Evolutionary conservation across 2,113 vertebrate species (phyloP).

Genomic region (Malurus cyaneus): DNA sequence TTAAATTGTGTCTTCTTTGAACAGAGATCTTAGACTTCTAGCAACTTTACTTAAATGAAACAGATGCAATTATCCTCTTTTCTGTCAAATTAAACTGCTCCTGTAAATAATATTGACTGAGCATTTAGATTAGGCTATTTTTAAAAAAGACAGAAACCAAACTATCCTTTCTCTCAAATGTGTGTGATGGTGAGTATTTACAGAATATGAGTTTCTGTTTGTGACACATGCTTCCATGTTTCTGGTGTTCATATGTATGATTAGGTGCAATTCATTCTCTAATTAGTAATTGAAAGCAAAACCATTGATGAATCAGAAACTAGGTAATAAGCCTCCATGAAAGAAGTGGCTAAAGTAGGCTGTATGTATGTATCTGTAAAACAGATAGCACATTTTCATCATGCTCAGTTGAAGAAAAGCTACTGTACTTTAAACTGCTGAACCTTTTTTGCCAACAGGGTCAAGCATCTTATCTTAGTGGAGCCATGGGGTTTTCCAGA

Average conservation of each 20-base stretch:
- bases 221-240: not conserved
- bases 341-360: not conserved
- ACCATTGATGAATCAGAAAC: not conserved
- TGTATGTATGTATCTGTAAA: not conserved
- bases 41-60: not conserved
- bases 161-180: not conserved
- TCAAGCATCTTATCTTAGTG: slow-evolving; percentile 91
- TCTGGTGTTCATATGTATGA: not conserved
- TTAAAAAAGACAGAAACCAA: not conserved
- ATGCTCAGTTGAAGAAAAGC: not conserved
- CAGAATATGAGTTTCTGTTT: not conserved
- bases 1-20: not conserved
- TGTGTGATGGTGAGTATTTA: not conserved
- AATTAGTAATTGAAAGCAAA: not conserved
- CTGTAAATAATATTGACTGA: not conserved
- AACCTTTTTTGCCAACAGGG: slow-evolving; percentile 74
- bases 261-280: not conserved
- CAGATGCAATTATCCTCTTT: not conserved
- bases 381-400: not conserved
- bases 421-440: not conserved
- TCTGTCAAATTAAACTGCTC: not conserved
- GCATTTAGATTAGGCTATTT: not conserved
- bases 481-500: slow-evolving; percentile 97
- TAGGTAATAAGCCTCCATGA: not conserved
- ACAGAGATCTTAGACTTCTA: not conserved